A percentile compares a stretch with the other conserved stretches of the same genome.
phyloP scores from a whole-genome alignment of 2,888 invertebrate species.

The Latheticus oryzae region DNA sequence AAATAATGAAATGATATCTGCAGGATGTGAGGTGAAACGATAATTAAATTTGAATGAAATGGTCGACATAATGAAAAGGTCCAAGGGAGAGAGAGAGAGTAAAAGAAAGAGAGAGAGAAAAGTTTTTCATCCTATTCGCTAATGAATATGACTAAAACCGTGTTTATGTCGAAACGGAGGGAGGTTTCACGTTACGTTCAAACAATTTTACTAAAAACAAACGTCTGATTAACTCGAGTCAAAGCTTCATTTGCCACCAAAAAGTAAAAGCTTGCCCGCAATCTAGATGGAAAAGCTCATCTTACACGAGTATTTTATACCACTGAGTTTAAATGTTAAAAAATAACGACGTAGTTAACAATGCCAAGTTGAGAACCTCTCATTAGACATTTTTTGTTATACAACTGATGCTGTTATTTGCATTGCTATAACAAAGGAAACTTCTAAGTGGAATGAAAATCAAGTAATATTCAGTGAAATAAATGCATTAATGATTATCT shows the following conservation, averaged over 20 bases:
- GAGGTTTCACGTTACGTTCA: slow-evolving; percentile 19
- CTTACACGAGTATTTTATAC: not conserved
- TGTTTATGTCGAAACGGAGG: slow-evolving; percentile 15
- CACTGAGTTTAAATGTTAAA: slow-evolving; percentile 5
- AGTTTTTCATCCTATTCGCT: slow-evolving; percentile 29
- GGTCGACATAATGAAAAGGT: slow-evolving; percentile 23
- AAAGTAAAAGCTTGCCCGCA: not conserved
- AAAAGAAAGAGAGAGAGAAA: slow-evolving; percentile 12
- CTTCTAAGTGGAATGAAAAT: no score
- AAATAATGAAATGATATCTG: slow-evolving; percentile 27
- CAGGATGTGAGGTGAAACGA: slow-evolving; percentile 12
- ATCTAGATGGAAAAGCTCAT: slow-evolving; percentile 6
- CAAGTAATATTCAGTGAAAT: no score
- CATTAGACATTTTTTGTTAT: slow-evolving; percentile 13
- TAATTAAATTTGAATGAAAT: slow-evolving; percentile 29
- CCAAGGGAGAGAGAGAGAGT: not conserved
- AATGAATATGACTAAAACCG: slow-evolving; percentile 24
- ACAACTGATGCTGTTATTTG: no score
- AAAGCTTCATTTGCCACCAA: slow-evolving; percentile 7
- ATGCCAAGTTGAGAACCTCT: slow-evolving; percentile 4
- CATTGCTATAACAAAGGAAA: no score
- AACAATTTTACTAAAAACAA: slow-evolving; percentile 25
- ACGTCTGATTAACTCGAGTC: slow-evolving; percentile 4
- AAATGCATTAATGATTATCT: no score
- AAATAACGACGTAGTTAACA: slow-evolving; percentile 9